Evolutionary conservation across 2,888 invertebrate species (phyloP).

Genomic region (Anaspis maculata): DNA sequence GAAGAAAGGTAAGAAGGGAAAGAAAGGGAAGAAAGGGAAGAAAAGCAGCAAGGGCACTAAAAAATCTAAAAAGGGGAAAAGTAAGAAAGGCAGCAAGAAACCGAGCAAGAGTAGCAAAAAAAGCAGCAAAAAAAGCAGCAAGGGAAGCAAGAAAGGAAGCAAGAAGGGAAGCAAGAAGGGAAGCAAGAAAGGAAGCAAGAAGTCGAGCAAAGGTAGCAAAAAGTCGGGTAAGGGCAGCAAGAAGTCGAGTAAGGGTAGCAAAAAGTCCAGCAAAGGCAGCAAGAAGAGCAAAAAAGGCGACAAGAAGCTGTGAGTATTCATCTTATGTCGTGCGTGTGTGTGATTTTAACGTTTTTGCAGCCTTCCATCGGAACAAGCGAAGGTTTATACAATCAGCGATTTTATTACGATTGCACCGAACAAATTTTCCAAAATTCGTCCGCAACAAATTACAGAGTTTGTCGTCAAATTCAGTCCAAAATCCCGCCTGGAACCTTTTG

Average conservation of each 20-base stretch:
- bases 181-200: background rate
- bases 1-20: slow-evolving; percentile 8
- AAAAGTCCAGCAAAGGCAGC: slow-evolving; percentile 15
- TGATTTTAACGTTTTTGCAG: too few relatives aligned
- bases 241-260: slow-evolving; percentile 2
- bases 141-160: slow-evolving; percentile 5
- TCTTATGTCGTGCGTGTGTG: too few relatives aligned
- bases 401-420: slow-evolving; percentile 29
- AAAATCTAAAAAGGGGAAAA: slow-evolving; percentile 7
- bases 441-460: slow-evolving; percentile 34
- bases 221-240: slow-evolving; percentile 1
- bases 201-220: slow-evolving; percentile 1
- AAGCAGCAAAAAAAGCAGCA: slow-evolving; percentile 2
- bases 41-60: slow-evolving; percentile 9
- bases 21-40: slow-evolving; percentile 14
- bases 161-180: slow-evolving; percentile 3
- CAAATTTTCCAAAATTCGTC: slow-evolving; percentile 26
- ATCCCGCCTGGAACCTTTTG: slow-evolving; percentile 32
- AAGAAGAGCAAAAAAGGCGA: slow-evolving; percentile 14
- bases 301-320: background rate
- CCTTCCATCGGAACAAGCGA: background rate
- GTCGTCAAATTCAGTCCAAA: slow-evolving; percentile 36
- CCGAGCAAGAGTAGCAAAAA: slow-evolving; percentile 6
- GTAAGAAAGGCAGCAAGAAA: slow-evolving; percentile 12
- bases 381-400: slow-evolving; percentile 2